These are phyloP conservation scores for Chrysemys picta DNA, from an alignment of 2,113 vertebrate genomes.

Conservation along the genomic window DNA sequence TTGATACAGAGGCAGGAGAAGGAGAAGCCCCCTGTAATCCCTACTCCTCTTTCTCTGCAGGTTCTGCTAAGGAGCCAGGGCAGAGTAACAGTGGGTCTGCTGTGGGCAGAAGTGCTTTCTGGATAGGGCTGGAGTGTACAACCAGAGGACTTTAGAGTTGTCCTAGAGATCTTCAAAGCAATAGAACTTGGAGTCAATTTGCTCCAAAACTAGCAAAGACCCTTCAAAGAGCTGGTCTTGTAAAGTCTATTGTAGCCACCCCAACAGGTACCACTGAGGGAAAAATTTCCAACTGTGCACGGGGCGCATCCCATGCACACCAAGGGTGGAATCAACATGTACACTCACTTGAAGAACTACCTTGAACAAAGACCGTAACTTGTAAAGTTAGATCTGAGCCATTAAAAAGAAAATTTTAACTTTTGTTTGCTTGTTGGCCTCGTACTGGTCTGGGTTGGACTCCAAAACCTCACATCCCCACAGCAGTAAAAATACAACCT, in stretches of 20 bases:
- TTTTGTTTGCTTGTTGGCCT: not conserved
- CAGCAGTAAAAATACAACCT: not conserved
- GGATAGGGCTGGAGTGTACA: too few species aligned
- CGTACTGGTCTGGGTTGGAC: not conserved
- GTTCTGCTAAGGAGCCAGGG: not conserved
- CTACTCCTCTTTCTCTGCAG: not conserved
- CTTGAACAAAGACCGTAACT: not conserved
- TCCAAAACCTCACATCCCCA: not conserved
- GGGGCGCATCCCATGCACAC: too few species aligned
- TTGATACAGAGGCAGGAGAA: too few species aligned
- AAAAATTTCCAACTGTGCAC: not conserved
- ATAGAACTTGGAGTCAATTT: not conserved
- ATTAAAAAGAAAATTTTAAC: not conserved
- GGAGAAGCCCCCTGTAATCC: too few species aligned
- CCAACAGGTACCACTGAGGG: not conserved
- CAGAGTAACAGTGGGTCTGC: too few species aligned
- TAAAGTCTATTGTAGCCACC: too few species aligned
- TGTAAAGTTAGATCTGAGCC: not conserved
- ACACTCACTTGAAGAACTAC: not conserved
- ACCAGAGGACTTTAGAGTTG: too few species aligned
- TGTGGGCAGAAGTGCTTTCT: not conserved
- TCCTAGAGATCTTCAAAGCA: not conserved
- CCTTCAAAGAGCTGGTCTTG: too few species aligned
- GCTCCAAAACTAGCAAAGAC: not conserved
- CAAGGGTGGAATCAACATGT: too few species aligned